These are phyloP conservation scores for Etheostoma cragini DNA, from an alignment of 2,113 vertebrate genomes.

Conservation along the genomic window DNA sequence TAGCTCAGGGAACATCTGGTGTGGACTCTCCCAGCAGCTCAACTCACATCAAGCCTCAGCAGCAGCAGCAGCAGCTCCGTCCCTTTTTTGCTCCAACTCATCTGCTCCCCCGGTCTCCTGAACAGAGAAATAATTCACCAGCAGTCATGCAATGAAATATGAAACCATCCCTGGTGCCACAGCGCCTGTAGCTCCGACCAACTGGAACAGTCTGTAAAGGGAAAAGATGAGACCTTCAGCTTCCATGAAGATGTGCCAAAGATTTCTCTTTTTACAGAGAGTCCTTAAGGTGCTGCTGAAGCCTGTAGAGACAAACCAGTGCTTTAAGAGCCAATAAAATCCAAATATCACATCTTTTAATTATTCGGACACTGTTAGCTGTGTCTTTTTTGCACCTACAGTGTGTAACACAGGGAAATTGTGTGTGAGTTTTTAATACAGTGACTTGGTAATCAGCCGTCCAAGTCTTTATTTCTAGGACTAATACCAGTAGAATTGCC, in stretches of 20 bases:
- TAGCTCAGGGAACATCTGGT: conserved; percentile 58
- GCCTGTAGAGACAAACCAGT: background rate
- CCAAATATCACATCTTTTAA: background rate
- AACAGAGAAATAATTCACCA: conserved; percentile 59
- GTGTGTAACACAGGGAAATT: background rate
- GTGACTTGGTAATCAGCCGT: conserved; percentile 14
- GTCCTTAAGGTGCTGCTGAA: conserved; percentile 12
- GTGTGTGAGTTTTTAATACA: conserved; percentile 4
- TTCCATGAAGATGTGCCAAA: conserved; percentile 52
- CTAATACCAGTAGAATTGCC: conserved; percentile 18
- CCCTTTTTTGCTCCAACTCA: background rate
- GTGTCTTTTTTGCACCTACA: conserved; percentile 3
- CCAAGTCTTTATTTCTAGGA: background rate
- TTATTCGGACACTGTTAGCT: background rate
- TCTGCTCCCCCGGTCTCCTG: background rate
- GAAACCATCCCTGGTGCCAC: conserved; percentile 53
- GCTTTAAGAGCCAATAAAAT: conserved; percentile 12
- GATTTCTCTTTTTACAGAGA: conserved; percentile 11
- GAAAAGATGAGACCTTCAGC: conserved; percentile 55
- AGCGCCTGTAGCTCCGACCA: conserved; percentile 53
- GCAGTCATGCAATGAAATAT: conserved; percentile 54
- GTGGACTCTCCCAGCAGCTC: conserved; percentile 28
- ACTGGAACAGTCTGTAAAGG: conserved; percentile 55
- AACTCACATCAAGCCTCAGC: conserved; percentile 12
- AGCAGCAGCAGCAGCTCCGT: conserved; percentile 5